Conservation (phyloP, 2,888 invertebrate species). For the Polydrusus cervinus region DNA sequence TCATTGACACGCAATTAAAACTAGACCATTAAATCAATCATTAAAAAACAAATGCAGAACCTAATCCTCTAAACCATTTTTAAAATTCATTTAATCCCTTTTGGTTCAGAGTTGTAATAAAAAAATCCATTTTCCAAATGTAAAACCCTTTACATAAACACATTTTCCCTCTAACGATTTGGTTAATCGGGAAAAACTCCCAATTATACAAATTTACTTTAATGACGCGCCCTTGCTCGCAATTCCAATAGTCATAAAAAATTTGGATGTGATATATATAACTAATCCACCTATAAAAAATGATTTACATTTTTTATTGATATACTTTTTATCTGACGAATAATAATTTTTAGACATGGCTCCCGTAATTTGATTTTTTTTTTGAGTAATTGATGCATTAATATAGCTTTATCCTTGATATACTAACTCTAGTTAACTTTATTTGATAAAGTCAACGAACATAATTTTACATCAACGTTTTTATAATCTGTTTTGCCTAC, state of each 20-base stretch:
- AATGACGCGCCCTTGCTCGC: neutral
- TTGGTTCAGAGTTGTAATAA: neutral
- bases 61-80: neutral
- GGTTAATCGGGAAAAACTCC: constrained; percentile 1
- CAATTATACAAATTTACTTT: constrained; percentile 6
- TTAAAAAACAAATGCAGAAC: neutral
- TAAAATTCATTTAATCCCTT: neutral
- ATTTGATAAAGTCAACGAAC: too few species aligned
- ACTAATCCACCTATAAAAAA: neutral
- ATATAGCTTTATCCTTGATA: too few species aligned
- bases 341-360: too few species aligned
- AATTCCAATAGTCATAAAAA: neutral
- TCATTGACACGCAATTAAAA: too few species aligned
- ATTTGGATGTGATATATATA: neutral
- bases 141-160: constrained; percentile 14
- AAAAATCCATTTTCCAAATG: constrained; percentile 1
- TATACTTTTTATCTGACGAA: neutral
- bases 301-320: neutral
- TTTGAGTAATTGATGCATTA: too few species aligned
- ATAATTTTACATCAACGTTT: too few species aligned
- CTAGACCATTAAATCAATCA: neutral
- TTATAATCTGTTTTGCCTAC: too few species aligned
- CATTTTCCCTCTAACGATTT: constrained; percentile 2
- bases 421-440: too few species aligned
- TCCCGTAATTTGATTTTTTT: too few species aligned